A percentile compares a stretch with the other conserved stretches of the same genome.
Evolutionary conservation across 2,888 invertebrate genomes (phyloP).

Genomic region (Phasia obesa): DNA sequence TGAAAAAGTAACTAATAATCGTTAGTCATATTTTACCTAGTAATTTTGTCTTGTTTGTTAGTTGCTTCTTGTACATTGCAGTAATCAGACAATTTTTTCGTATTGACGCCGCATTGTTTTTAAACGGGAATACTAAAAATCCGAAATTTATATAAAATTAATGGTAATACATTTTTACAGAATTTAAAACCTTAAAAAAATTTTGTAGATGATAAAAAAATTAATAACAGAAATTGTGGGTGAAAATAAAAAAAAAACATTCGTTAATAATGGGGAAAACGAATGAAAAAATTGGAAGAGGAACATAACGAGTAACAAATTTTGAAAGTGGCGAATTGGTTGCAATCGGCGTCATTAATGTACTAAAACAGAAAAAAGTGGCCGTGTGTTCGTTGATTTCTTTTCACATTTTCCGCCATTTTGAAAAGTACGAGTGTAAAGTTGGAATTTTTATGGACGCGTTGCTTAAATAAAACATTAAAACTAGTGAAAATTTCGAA

Average conservation of each 20-base stretch:
- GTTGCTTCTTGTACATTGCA: conserved; percentile 65
- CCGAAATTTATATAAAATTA: conserved; percentile 27
- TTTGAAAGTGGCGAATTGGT: conserved; percentile 70
- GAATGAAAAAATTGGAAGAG: conserved; percentile 58
- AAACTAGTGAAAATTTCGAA: conserved; percentile 77
- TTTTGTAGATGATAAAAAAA: neutral
- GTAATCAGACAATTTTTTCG: conserved; percentile 64
- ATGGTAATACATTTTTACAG: conserved; percentile 40
- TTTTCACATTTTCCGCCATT: conserved; percentile 81
- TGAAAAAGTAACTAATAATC: neutral
- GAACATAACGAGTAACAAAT: conserved; percentile 60
- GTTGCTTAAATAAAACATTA: conserved; percentile 77
- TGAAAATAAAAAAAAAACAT: conserved; percentile 46
- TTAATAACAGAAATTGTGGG: conserved; percentile 51
- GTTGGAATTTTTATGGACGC: conserved; percentile 81
- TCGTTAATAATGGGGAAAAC: conserved; percentile 27
- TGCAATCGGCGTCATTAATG: conserved; percentile 81
- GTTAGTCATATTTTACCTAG: neutral
- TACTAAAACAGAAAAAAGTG: conserved; percentile 80
- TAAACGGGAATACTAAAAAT: conserved; percentile 32
- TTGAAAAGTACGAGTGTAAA: conserved; percentile 82
- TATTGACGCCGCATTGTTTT: conserved; percentile 41
- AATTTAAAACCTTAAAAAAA: neutral
- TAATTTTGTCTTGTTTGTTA: conserved; percentile 6
- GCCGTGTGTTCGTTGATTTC: conserved; percentile 75